phyloP scores from a whole-genome alignment of 2,797 vertebrate genomes.

The Triplophysa yarkandensis region DNA sequence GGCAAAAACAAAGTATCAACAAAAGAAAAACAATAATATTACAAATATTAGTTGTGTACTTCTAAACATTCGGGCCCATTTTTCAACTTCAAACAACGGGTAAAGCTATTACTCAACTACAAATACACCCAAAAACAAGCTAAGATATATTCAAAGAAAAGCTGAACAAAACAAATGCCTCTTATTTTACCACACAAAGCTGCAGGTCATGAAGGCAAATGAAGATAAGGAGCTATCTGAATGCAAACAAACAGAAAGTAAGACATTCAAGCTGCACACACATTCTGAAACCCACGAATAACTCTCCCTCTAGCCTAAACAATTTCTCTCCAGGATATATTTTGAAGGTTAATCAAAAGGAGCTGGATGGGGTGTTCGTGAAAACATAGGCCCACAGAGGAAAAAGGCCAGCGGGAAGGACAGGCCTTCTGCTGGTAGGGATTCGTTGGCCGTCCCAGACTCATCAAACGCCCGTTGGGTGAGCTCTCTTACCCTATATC shows the following conservation, averaged over 20 bases:
- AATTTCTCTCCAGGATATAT: constrained; percentile 29
- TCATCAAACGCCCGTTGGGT: constrained; percentile 10
- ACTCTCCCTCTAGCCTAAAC: constrained; percentile 3
- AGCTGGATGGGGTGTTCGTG: neutral
- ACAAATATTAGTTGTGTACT: constrained; percentile 31
- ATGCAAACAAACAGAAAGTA: constrained; percentile 39
- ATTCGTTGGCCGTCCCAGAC: neutral
- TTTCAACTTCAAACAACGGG: constrained; percentile 45
- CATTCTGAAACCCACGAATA: constrained; percentile 7
- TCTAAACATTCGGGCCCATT: constrained; percentile 35
- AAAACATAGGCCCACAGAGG: constrained; percentile 10
- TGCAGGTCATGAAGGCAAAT: constrained; percentile 34
- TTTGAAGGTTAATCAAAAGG: constrained; percentile 42
- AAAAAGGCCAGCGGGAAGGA: constrained; percentile 25
- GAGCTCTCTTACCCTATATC: neutral
- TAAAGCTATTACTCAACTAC: constrained; percentile 30
- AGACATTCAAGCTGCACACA: neutral
- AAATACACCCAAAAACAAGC: constrained; percentile 28
- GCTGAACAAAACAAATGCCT: constrained; percentile 14
- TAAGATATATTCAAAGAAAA: constrained; percentile 8
- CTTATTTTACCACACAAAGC: constrained; percentile 40
- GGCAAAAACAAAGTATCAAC: constrained; percentile 2
- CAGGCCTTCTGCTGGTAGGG: constrained; percentile 32
- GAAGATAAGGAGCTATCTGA: constrained; percentile 40
- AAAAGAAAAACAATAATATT: constrained; percentile 6